Evolutionary conservation across 2,113 vertebrate species (phyloP).

Genomic region (Misgurnus anguillicaudatus): DNA sequence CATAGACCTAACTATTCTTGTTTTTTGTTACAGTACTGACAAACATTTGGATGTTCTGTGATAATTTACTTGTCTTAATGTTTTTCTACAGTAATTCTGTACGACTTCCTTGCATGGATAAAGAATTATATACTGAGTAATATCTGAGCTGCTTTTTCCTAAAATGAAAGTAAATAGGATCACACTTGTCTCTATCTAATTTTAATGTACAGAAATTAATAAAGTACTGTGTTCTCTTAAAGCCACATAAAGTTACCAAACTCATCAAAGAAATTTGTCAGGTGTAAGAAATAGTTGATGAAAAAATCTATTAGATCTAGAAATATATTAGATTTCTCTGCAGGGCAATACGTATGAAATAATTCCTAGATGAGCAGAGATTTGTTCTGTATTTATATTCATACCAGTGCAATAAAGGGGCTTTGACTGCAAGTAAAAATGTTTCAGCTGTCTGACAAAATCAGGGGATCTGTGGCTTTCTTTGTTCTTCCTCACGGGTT

Average conservation of each 20-base stretch:
- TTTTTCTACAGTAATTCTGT: background rate
- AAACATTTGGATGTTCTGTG: no score
- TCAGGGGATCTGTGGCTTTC: conserved; percentile 61
- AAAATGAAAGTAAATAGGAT: no score
- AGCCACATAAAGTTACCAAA: conserved; percentile 47
- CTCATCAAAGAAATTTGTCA: conserved; percentile 44
- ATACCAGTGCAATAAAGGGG: conserved; percentile 49
- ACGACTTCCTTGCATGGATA: no score
- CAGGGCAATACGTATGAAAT: conserved; percentile 46
- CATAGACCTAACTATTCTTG: background rate
- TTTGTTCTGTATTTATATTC: conserved; percentile 40
- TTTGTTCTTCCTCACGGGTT: conserved; percentile 65
- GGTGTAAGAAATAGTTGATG: conserved; percentile 42
- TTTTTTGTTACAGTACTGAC: no score
- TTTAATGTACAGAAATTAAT: no score
- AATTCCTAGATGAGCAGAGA: conserved; percentile 41
- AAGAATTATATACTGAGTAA: no score
- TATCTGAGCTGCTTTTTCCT: no score
- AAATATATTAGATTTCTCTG: conserved; percentile 44
- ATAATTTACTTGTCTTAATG: no score
- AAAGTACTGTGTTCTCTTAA: background rate
- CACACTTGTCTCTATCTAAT: no score
- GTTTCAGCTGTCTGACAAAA: conserved; percentile 65
- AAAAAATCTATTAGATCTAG: no score
- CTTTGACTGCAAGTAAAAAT: conserved; percentile 58